Evolutionary conservation across 53 echinoderm and acorn worm genomes (phyloP), one percentile per base, ranked within the genome.

Genomic region (Stichopus horrens): DNA sequence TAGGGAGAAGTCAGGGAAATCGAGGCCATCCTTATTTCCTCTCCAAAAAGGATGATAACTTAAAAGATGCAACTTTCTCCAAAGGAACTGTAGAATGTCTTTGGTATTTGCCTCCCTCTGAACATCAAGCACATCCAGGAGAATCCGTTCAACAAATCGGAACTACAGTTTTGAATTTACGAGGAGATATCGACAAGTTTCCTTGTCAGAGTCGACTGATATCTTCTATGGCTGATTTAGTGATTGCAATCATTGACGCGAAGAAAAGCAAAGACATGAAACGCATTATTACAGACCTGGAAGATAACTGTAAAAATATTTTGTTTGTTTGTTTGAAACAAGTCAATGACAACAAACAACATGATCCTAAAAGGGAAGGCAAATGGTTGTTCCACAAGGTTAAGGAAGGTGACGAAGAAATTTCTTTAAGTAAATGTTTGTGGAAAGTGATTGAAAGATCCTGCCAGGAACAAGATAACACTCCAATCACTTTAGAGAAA

Each of bases 1-100:
- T 81, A 13, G 21, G 81, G 6, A 55, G 81, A 53, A n/a, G 57
- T 19, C 81, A 81, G 21, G 81, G 23, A 56, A 81, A 81, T 58
- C 21, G 57, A 7, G 14, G 57, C 58, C 81, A 81, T 54, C n/a
- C 81, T 7, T 81, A 81, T 20, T 81, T 81, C 19, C 58, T 81
- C 6, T 57, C 81, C 56, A 81, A 81, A 16, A 81, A 81, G n/a
- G 81, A 81, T 7, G 81, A 81, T 58, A 56, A 81, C 57, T 11
- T 52, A 20, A 9, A 58, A 57, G 53, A 81, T 18, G 81, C 23
- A 20, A 55, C 9, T 56, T 81, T 81, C 18, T 19, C 81, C n/a
- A 81, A 81, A 81, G 81, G 81, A 18, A 81, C 81, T 56, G n/a
- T 81, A 20, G 81, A 81, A 53, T 19, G 56, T 57, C 57, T 81